A percentile compares a stretch with the other conserved stretches of the same genome.
Evolutionary conservation across 2,797 vertebrate genomes (phyloP).

Genomic region (Parauchenoglanis ngamensis): DNA sequence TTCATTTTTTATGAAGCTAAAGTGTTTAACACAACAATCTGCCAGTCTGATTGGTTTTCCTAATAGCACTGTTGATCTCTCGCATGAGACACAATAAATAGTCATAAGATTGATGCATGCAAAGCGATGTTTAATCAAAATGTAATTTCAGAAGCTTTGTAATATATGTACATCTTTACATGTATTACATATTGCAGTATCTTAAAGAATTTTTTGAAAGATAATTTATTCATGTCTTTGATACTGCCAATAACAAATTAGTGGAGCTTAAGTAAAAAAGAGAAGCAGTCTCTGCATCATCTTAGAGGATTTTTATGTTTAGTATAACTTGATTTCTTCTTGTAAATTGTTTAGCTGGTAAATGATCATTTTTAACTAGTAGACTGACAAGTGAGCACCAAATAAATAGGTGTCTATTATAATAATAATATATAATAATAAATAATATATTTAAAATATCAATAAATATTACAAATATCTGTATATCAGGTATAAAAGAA

Average conservation of each 20-base stretch:
- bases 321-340: not conserved
- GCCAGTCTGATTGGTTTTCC: not conserved
- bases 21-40: not conserved
- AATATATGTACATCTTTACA: not conserved
- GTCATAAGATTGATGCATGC: not conserved
- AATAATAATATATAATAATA: too few species aligned
- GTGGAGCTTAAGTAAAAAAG: not conserved
- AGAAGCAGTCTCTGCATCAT: not conserved
- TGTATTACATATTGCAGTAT: not conserved
- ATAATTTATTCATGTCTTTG: not conserved
- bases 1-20: not conserved
- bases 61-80: not conserved
- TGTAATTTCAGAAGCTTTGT: not conserved
- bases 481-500: not conserved
- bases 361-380: not conserved
- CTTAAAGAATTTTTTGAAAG: not conserved
- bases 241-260: not conserved
- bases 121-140: not conserved
- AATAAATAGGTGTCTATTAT: not conserved
- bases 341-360: not conserved
- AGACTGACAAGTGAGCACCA: not conserved
- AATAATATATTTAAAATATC: constrained; percentile 11
- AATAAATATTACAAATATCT: not conserved
- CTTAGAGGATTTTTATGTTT: not conserved
- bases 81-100: not conserved